Evolutionary conservation across 2,113 vertebrate species (phyloP).

Genomic region (Rostratula benghalensis): DNA sequence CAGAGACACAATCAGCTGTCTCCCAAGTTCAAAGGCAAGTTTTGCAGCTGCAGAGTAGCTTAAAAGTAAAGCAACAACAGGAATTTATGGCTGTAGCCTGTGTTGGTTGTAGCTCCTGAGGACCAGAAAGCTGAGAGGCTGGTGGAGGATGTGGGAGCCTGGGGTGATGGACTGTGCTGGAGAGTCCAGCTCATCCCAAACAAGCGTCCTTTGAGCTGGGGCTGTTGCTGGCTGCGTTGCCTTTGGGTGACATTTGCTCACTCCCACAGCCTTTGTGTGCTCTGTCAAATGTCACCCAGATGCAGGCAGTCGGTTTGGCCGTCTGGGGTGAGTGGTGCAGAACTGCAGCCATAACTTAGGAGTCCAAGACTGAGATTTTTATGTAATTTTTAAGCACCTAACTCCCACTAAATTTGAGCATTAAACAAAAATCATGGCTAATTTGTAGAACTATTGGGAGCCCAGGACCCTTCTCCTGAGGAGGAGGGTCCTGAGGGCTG

Average conservation of each 20-base stretch:
- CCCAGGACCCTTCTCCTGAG: neutral
- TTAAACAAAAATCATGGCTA: neutral
- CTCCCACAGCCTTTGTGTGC: neutral
- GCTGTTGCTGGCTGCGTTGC: neutral
- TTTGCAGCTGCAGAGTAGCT: constrained; percentile 16
- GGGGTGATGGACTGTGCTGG: neutral
- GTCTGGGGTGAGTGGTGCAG: neutral
- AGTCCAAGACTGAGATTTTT: neutral
- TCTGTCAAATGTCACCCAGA: neutral
- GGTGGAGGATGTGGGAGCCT: neutral
- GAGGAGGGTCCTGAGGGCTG: neutral
- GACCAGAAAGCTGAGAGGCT: neutral
- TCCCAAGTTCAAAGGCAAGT: neutral
- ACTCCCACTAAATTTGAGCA: neutral
- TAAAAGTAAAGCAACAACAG: neutral
- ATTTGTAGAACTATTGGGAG: neutral
- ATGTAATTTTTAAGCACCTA: neutral
- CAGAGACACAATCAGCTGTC: constrained; percentile 16
- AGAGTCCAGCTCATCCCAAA: rapidly evolving
- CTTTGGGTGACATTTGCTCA: neutral
- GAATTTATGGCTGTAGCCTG: neutral
- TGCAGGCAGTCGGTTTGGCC: neutral
- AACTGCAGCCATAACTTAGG: neutral
- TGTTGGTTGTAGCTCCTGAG: neutral
- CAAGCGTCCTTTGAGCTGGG: neutral